Base-by-base conservation (phyloP, 2,113 vertebrate genomes). In the Toxotes jaculatrix region DNA sequence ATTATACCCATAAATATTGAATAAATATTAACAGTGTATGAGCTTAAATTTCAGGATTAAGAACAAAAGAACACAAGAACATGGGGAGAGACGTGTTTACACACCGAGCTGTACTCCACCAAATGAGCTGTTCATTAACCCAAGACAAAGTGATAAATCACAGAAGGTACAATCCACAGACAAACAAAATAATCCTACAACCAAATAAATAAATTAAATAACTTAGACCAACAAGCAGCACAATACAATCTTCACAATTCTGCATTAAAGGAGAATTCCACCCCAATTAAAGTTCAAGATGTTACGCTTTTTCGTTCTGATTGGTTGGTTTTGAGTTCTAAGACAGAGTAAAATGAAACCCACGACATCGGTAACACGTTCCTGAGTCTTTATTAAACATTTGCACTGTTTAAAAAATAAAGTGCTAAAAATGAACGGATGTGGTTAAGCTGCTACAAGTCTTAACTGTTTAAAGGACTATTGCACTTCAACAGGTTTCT, bases 351-450 rank as follows among this genome's bases (percentile, higher is more conserved):
- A 90, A 89, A 80, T 31, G 4, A 72, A 79, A 53, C 51, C 62
- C n/a, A 21, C 70, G 82, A 74, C 78, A 82, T 71, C 34, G 17
- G 10, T 11, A 70, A 88, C 84, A 85, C 65, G 34, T 90, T 93
- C 90, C 92, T 92, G 91, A 93, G 92, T 88, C 83, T 90, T 82
- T 40, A 57, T 79, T 66, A 80, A 87, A 82, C 73, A 78, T 84
- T 67, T 79, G 80, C 78, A 75, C 82, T 60, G 42, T 51, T 69
- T 77, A 45, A 80, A 78, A 62, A 61, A 63, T 87, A 90, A 91
- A 90, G 89, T 93, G 88, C 85, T 70, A 23, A 80, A 40, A 53
- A 36, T 21, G 0, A 79, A 71, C 3, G 36, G 63, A 71, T 12
- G 45, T 36, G 59, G 57, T 86, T 63, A 55, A 81, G 80, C 82